Base-by-base conservation (phyloP, 2,797 vertebrate genomes). In the Peromyscus aztecus region DNA sequence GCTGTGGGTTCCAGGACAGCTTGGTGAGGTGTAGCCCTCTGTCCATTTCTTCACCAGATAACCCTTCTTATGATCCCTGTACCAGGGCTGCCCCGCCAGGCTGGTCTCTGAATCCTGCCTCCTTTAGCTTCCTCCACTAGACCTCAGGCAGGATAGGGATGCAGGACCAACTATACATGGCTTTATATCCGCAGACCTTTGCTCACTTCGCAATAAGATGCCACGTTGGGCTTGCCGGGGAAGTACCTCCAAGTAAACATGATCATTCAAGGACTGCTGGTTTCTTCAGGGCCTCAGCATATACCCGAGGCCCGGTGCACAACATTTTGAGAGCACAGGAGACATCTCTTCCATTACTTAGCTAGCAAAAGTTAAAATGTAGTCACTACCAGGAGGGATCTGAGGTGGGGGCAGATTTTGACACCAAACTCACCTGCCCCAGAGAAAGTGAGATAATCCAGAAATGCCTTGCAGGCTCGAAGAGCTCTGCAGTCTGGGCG, bases 391-490 rank as follows among this genome's bases (percentile, higher is more conserved):
- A 80, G 76, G 59, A 91, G 57, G 69, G 19, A 55, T 16, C 27
- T 27, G 67, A 37, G 87, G 52, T 14, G 7, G 16, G 71, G 10
- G n/a, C 8, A 43, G 49, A 90, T 59, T 94, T 96, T 65, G 87
- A 40, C 34, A 89, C 63, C 90, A 92, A 89, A 94, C 75, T 65
- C 80, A 73, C 77, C 92, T 95, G 65, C 83, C 85, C 78, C 24
- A 71, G 77, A 83, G 13, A 89, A 89, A 96, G 84, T 78, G 61
- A 83, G 96, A 92, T 87, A 88, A 94, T 76, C 92, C 80, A 91
- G 95, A 73, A 94, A 95, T 81, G 85, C 71, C 92, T 89, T 2
- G 2, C 73, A 71, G 78, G 63, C 84, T 90, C 81, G 67, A 82
- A 89, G 82, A 17, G 0, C 95, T 67, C n/a, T 49, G 87, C 81